Evolutionary conservation across 1,140 invertebrate species (phyloP).

Genomic region (Drosophila jambulina): DNA sequence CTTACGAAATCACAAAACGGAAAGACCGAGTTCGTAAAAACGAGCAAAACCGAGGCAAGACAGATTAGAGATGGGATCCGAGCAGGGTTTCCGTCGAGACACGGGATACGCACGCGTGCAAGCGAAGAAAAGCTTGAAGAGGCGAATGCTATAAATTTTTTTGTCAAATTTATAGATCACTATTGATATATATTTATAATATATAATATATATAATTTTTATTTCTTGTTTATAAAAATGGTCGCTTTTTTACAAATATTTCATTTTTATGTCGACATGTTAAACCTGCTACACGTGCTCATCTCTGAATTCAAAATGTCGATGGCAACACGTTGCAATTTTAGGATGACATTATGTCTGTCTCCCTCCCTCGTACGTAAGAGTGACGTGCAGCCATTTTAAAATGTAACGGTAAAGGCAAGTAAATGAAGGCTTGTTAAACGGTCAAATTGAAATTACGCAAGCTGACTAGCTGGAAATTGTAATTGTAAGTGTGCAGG

Average conservation of each 20-base stretch:
- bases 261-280: too few species aligned
- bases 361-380: neutral
- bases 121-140: neutral
- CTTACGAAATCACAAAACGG: slow-evolving; percentile 76
- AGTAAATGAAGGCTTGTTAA: neutral
- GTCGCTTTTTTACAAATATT: too few species aligned
- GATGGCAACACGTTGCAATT: neutral
- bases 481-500: too few species aligned
- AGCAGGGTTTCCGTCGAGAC: neutral
- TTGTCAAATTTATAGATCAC: too few species aligned
- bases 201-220: too few species aligned
- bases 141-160: too few species aligned
- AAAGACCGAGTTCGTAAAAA: slow-evolving; percentile 58
- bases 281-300: neutral
- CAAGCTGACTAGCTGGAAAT: too few species aligned
- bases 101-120: slow-evolving; percentile 6
- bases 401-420: neutral
- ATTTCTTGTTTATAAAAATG: neutral
- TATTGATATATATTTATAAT: too few species aligned
- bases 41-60: slow-evolving; percentile 7
- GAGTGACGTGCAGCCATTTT: neutral
- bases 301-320: slow-evolving; percentile 1
- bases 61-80: slow-evolving; percentile 7
- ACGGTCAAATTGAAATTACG: neutral
- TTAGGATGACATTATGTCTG: neutral